Evolutionary conservation across 2,888 invertebrate genomes (phyloP), one percentile per base, ranked within the genome.

Genomic region (Pachymerium ferrugineum): DNA sequence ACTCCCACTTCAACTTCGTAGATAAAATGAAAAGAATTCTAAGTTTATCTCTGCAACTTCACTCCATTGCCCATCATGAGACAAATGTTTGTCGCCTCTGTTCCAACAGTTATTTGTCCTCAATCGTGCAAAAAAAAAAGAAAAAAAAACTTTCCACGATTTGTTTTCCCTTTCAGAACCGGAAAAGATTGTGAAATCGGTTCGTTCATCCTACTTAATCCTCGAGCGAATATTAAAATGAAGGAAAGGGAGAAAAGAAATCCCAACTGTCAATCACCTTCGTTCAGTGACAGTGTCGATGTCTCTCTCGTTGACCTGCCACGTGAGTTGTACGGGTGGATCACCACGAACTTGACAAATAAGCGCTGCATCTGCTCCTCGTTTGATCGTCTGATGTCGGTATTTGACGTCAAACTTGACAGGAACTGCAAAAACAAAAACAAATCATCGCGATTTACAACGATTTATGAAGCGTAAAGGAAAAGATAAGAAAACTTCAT

Each of bases 331-430:
- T 47, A 75, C 47, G 38, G 75, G 75, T 30, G 75, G 67, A 71
- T 75, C 75, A 35, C 75, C 75, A 22, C 67, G 38, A 12, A 74
- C 75, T 68, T 75, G 75, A 69, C 75, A 75, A 47, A 72, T 74
- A 33, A 75, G 75, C 31, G 71, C 70, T 12, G 73, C 74, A 31
- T 74, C 75, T 68, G 75, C 69, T 29, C 75, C 75, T 72, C 71
- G 69, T 72, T 74, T 62, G 42, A 74, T 71, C 29, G 74, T 72
- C 70, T 75, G 74, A 47, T 75, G 75, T 14, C 75, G 73, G 72
- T 75, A 75, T 25, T 68, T 70, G 54, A 75, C 73, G 67, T 75
- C 75, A 69, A 75, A 75, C 67, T 75, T 75, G 30, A 74, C 75
- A 30, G 75, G 75, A 31, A 74, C 75, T 75, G 62, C 6, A 33